Base-by-base conservation (phyloP, 2,797 vertebrate genomes). In the Acrossocheilus fasciatus region DNA sequence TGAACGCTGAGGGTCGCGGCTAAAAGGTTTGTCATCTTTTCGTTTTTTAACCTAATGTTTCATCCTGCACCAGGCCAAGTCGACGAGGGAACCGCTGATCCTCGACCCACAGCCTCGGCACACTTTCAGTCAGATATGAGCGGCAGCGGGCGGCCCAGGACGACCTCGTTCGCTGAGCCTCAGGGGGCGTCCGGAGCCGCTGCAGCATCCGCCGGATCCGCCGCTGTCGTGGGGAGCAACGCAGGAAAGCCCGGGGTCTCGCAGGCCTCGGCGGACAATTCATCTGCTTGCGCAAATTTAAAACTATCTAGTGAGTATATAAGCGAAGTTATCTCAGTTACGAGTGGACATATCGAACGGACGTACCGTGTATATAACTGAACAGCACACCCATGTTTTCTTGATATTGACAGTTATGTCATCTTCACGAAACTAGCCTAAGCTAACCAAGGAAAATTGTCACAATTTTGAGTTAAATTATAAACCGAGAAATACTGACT, bases 81-180 rank as follows among this genome's bases (percentile, higher is more conserved):
- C 57, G 83, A 90, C 84, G 90, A 90, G 88, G 81, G 93, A 90
- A 89, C 77, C 88, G 91, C 88, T 88, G 90, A 88, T 83, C 87
- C 89, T 86, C 91, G 93, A 89, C 90, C 93, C 88, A 86, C 89
- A 78, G 84, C 88, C 86, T 88, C 91, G 87, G 92, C 93, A 94
- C 85, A 92, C 89, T 93, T 93, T 90, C 91, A 92, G 91, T 91
- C 91, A 94, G 95, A 95, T 95, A 96, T 95, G 95, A 95, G 94
- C 95, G 95, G 95, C 96, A 96, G 96, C 94, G 96, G 96, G 95
- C 96, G 97, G 96, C 95, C 96, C 93, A 96, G 96, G 93, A 96
- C 96, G 91, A 97, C 96, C 94, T 97, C 97, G 92, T 97, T 97
- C 94, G 96, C 96, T 92, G 96, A 97, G 94, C 96, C 96, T 91